Evolutionary conservation across 2,113 vertebrate genomes (phyloP), one percentile per base, ranked within the genome.

Genomic region (Camarhynchus parvulus): DNA sequence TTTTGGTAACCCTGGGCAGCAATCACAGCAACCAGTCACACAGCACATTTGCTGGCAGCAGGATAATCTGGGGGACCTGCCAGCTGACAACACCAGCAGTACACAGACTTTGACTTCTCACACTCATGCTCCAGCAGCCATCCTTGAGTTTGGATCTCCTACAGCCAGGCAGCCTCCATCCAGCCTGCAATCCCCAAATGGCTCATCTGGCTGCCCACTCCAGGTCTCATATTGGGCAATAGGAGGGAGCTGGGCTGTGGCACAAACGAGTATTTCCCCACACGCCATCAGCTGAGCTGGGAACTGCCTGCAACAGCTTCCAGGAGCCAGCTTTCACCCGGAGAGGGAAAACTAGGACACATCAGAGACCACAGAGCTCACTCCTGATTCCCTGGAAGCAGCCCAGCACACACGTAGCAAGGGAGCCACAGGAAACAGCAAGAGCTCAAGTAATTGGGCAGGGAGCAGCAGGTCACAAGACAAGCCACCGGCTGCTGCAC

Each of bases 391-490:
- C 39, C 56, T 55, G 50, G 31, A 72, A 72, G 44, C 68, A 82
- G 50, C 56, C 24, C 17, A 2, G n/a, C 35, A 74, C 13, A 66
- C 44, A 53, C 1, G 6, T 7, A 2, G 64, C 5, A 2, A 58
- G 25, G 16, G 15, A 89, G 30, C 42, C 49, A 92, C 6, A 15
- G 73, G 80, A 92, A 92, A 53, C 70, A 80, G 68, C 69, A 73
- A 44, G 35, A 87, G 55, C 76, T 81, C 62, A 25, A 83, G 81
- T 77, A 80, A 78, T 46, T 35, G 41, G 49, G 44, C 82, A 74
- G 59, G 37, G 55, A 10, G 2, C 35, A n/a, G 41, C 73, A 52
- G 61, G 85, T 97, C 96, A 97, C 94, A 89, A 94, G 95, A 86
- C 62, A 13, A 89, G 27, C 30, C 13, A 5, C 39, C 44, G 41